Evolutionary conservation across 2,888 invertebrate genomes (phyloP).

Genomic region (Neoitamus cyanurus): DNA sequence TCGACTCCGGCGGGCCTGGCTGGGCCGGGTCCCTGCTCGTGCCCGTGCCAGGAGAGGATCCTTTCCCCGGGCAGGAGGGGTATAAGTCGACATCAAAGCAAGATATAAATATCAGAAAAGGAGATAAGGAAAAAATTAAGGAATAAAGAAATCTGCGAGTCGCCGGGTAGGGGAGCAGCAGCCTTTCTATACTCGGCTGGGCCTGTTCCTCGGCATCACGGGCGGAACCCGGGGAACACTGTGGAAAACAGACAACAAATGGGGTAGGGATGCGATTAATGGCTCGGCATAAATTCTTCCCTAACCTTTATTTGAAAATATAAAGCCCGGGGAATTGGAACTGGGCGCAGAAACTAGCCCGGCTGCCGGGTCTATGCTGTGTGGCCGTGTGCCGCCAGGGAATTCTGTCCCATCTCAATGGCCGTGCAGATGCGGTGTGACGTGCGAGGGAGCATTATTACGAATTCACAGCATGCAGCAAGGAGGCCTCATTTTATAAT

Average conservation of each 20-base stretch:
- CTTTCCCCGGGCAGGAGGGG: background rate
- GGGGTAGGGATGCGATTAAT: slow-evolving; percentile 49
- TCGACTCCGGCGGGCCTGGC: background rate
- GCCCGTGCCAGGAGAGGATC: background rate
- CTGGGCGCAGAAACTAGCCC: background rate
- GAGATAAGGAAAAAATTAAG: slow-evolving; percentile 12
- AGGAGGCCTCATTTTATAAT: slow-evolving; percentile 24
- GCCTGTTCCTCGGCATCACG: too few species aligned
- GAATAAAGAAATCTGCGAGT: slow-evolving; percentile 12
- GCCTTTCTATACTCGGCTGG: background rate
- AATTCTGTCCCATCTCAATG: background rate
- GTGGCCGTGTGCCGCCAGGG: background rate
- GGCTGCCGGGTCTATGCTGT: too few species aligned
- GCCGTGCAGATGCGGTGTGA: background rate
- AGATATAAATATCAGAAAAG: background rate
- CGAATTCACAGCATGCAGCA: slow-evolving; percentile 42
- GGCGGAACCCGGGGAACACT: background rate
- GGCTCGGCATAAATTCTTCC: slow-evolving; percentile 35
- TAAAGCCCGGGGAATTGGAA: background rate
- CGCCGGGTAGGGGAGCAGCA: background rate
- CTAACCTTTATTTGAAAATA: slow-evolving; percentile 36
- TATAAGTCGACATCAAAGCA: slow-evolving; percentile 5
- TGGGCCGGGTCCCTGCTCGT: background rate
- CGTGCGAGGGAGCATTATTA: background rate
- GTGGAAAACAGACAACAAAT: background rate